A percentile compares a stretch with the other conserved stretches of the same genome.
Evolutionary conservation across 2,888 invertebrate genomes (phyloP).

Genomic region (Julus scandinavius): DNA sequence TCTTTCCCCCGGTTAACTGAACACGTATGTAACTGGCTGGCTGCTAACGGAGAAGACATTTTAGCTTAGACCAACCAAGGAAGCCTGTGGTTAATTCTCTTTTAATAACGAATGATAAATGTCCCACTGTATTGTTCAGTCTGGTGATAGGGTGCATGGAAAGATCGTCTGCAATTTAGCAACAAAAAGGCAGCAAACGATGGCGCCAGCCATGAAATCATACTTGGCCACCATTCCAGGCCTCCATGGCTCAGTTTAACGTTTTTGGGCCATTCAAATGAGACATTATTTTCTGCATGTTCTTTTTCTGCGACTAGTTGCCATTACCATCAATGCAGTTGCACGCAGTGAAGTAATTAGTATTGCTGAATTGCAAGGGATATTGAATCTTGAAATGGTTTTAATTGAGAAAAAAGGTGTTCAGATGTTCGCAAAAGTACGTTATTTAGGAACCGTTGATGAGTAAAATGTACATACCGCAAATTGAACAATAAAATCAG

Average conservation of each 20-base stretch:
- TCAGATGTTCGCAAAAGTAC: no score
- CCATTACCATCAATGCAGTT: no score
- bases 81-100: neutral
- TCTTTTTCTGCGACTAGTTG: neutral
- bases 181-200: neutral
- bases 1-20: no score
- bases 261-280: neutral
- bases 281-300: neutral
- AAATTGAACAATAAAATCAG: no score
- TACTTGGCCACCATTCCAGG: neutral
- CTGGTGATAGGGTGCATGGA: neutral
- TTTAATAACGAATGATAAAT: neutral
- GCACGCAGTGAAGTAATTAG: no score
- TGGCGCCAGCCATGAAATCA: slow-evolving; percentile 1
- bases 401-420: no score
- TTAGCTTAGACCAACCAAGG: neutral
- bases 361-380: no score
- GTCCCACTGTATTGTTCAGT: neutral
- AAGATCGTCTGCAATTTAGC: neutral
- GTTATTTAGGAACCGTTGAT: no score
- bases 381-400: no score
- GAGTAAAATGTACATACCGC: no score
- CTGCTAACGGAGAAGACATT: neutral
- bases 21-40: no score
- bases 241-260: neutral